These are phyloP conservation scores for Brienomyrus brachyistius DNA, from an alignment of 2,113 vertebrate species.

Conservation along the genomic window DNA sequence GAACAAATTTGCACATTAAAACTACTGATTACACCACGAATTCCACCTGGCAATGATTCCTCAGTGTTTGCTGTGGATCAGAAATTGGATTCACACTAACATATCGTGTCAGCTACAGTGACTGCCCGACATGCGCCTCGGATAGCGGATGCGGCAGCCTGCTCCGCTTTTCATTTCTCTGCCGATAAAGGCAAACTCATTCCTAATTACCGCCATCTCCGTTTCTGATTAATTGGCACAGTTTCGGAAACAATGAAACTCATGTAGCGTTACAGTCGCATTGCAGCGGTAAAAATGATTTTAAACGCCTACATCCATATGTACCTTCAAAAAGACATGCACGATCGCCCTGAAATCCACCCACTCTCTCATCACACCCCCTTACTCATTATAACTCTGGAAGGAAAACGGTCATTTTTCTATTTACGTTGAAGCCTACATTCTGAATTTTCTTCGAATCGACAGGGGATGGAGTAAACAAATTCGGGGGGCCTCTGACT, in stretches of 20 bases:
- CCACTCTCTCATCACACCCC: constrained; percentile 26
- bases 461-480: neutral
- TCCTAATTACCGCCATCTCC: neutral
- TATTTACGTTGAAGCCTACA: neutral
- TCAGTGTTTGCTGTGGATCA: neutral
- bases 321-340: neutral
- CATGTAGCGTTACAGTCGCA: constrained; percentile 23
- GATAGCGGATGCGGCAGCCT: neutral
- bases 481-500: neutral
- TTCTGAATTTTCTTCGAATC: neutral
- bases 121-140: neutral
- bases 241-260: constrained; percentile 14
- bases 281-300: constrained; percentile 12
- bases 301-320: constrained; percentile 21
- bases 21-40: neutral
- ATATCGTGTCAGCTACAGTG: neutral
- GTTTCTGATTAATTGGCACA: neutral
- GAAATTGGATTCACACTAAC: neutral
- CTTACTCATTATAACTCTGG: constrained; percentile 26
- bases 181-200: neutral
- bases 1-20: neutral
- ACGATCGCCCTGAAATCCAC: constrained; percentile 16
- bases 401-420: constrained; percentile 35
- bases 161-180: neutral
- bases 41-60: neutral